Base-by-base conservation (phyloP, 2,113 vertebrate genomes). In the Typhlomys cinereus region DNA sequence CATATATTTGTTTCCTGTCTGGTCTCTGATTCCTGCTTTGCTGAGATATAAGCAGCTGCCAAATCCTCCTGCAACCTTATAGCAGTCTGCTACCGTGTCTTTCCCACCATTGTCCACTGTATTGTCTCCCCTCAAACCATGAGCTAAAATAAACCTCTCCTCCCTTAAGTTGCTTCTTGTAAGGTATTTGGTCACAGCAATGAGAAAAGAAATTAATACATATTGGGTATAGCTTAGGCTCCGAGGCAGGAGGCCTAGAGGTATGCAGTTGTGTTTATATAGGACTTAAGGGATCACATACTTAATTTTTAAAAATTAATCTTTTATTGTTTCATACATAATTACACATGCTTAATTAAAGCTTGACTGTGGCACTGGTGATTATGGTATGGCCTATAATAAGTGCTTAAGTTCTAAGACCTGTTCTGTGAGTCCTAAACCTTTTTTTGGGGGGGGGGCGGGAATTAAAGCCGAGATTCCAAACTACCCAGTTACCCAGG, bases 311-410 rank as follows among this genome's bases (percentile, higher is more conserved):
- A 54, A 54, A 54, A 54, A 17, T 10, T 17, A 54, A 18, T n/a
- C n/a, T n/a, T n/a, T n/a, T n/a, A 41, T 34, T 41, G 36, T 17
- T 44, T 54, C 36, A 46, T n/a, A n/a, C n/a, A n/a, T n/a, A n/a
- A n/a, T n/a, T n/a, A n/a, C n/a, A n/a, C n/a, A n/a, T 29, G 44
- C 39, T 92, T 78, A 52, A 62, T 83, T 50, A 81, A 92, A 31
- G 8, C 67, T 61, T 70, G 71, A 34, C 57, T 54, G 52, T 3
- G 5, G 18, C 2, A 20, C 46, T 50, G 36, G 18, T 13, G 36
- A 27, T 75, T 41, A 29, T 12, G 50, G 34, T 27, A 80, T 0
- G 29, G 27, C 44, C 74, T 54, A 3, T 52, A 29, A 44, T 31
- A 13, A 8, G 48, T 44, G 61, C 85, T 6, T 44, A 1, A 4